Base-by-base conservation (phyloP, 2,888 invertebrate genomes). In the Caenorhabditis sp. region DNA sequence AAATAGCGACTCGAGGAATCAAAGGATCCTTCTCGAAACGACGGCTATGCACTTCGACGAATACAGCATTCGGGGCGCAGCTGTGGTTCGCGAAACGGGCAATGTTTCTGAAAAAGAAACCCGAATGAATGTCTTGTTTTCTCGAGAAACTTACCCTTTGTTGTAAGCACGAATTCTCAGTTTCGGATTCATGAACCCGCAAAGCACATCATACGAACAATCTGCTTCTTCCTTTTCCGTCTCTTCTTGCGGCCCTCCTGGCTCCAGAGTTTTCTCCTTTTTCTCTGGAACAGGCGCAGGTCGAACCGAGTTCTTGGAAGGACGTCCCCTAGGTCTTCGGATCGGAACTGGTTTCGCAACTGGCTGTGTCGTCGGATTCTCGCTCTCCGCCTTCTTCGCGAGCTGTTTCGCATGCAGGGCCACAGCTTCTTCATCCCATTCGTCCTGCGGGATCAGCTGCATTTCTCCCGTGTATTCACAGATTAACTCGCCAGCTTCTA, bases 11-110 rank as follows among this genome's bases (percentile, higher is more conserved):
- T 17, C 74, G 52, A 4, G 74, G 74, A n/a, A 74, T 50, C 35
- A 74, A 15, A 6, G 50, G 27, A 15, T 53, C 59, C 6, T 7
- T 6, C 9, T 58, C 56, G 24, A 11, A 32, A 0, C 26, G 26
- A 2, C 66, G 61, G 15, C 55, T 55, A 41, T 62, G 32, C 1
- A 48, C 61, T 20, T 66, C 74, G n/a, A 61, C 20, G 50, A 74
- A 74, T 2, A 37, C 37, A 0, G 66, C 20, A 27, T 62, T 74
- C 32, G 62, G 30, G 0, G 32, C 17, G 22, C 74, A 74, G 7
- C 50, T 41, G 32, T 74, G 74, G 32, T 74, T 74, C 17, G 62
- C 50, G 41, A 65, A 74, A 1, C 74, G 61, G 11, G 66, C 27
- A 2, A 50, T 17, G 41, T 74, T 74, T 15, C 74, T 74, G 56